Percentiles rank a stretch among this genome's conserved stretches.
Conservation (phyloP, 2,797 vertebrate species). For the Percopsis omiscomaycus region DNA sequence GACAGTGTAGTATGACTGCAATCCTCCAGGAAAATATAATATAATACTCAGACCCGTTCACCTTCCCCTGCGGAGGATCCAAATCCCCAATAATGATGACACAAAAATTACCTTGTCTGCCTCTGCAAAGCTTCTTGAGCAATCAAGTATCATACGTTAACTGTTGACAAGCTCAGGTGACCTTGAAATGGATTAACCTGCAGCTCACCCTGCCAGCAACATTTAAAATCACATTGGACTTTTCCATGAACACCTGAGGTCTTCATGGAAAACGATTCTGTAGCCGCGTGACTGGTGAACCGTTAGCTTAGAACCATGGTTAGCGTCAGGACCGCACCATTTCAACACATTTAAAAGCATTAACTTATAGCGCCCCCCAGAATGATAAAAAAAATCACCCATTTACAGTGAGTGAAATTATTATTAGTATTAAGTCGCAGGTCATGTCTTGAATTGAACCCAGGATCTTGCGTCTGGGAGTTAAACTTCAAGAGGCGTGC, state of each 20-base stretch:
- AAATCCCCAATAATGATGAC: not conserved
- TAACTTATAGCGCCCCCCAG: no score
- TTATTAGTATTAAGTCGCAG: no score
- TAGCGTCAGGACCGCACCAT: no score
- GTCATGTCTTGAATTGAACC: no score
- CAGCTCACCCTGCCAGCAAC: not conserved
- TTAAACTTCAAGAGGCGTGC: no score
- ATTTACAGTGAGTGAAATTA: no score
- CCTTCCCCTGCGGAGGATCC: not conserved
- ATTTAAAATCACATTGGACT: slow-evolving; percentile 10
- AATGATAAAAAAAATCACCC: no score
- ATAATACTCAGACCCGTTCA: not conserved
- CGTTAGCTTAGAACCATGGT: not conserved
- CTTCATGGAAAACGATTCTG: not conserved
- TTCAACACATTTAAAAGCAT: no score
- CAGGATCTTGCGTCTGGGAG: no score
- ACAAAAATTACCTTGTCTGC: not conserved
- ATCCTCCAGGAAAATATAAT: not conserved
- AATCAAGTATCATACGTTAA: not conserved
- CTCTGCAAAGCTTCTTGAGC: not conserved
- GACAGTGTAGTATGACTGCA: not conserved
- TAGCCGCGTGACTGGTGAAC: not conserved
- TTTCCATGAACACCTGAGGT: not conserved
- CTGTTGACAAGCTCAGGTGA: not conserved
- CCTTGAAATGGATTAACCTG: not conserved